Percentiles rank a stretch among this genome's conserved stretches.
phyloP scores from a whole-genome alignment of 1,140 invertebrate species.

The Drosophila pseudoananassae region DNA sequence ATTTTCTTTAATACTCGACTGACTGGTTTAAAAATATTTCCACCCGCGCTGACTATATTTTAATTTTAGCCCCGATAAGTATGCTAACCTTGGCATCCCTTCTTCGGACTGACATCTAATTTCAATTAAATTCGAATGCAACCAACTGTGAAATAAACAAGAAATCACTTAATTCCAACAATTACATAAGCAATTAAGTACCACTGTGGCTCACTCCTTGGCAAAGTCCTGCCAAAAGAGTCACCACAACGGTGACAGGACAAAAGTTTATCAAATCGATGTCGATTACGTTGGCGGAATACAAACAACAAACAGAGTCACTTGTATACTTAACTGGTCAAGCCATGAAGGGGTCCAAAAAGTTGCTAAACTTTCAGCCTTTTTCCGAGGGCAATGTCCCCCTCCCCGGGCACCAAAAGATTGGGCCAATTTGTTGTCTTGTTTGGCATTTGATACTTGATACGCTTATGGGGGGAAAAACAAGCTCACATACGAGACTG shows the following conservation, averaged over 20 bases:
- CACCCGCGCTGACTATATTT: neutral
- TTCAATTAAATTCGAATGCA: slow-evolving; percentile 60
- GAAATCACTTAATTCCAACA: slow-evolving; percentile 79
- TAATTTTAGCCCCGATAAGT: neutral
- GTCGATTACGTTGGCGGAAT: slow-evolving; percentile 27
- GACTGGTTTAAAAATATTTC: slow-evolving; percentile 15
- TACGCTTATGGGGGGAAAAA: slow-evolving; percentile 47
- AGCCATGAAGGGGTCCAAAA: slow-evolving; percentile 18
- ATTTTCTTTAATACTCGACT: slow-evolving; percentile 27
- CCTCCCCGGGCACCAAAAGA: slow-evolving; percentile 15
- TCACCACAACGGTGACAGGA: slow-evolving; percentile 17
- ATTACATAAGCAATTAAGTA: slow-evolving; percentile 74
- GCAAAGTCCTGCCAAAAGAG: slow-evolving; percentile 30
- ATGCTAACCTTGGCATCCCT: slow-evolving; percentile 5
- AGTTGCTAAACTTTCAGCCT: slow-evolving; percentile 18
- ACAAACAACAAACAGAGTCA: slow-evolving; percentile 37
- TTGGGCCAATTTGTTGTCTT: slow-evolving; percentile 74
- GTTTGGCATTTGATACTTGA: slow-evolving; percentile 75
- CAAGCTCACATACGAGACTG: slow-evolving; percentile 45
- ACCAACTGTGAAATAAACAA: slow-evolving; percentile 69
- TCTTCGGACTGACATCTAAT: slow-evolving; percentile 4
- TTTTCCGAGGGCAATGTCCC: slow-evolving; percentile 3
- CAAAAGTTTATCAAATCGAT: slow-evolving; percentile 32
- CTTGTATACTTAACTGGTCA: slow-evolving; percentile 44
- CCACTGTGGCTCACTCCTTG: slow-evolving; percentile 18